Conservation (phyloP, 1,140 invertebrate species). For the Drosophila tristis region DNA sequence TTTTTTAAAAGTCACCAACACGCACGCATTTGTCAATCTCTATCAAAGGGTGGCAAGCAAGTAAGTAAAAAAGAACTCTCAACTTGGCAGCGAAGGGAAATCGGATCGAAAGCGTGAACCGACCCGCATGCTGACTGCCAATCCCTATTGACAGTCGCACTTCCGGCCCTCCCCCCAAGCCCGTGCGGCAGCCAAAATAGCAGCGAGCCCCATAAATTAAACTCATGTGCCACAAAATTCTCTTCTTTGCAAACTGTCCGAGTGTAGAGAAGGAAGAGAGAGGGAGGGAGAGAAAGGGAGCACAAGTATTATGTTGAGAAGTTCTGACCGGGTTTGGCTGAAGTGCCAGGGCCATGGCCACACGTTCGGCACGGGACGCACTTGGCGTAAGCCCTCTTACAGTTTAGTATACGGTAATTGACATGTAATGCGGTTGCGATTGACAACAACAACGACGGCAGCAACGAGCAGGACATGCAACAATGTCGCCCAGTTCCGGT, state of each 20-base stretch:
- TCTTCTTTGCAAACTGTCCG: conserved; percentile 33
- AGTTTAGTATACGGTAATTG: conserved; percentile 80
- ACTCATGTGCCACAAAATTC: conserved; percentile 75
- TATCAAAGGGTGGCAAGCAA: conserved; percentile 50
- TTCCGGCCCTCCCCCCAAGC: conserved; percentile 44
- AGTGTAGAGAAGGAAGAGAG: neutral
- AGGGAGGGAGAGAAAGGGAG: too few species aligned
- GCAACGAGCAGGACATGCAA: conserved; percentile 56
- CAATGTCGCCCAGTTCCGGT: conserved; percentile 73
- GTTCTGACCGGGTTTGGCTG: conserved; percentile 14
- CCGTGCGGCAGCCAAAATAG: conserved; percentile 74
- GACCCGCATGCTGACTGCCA: conserved; percentile 73
- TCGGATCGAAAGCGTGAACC: conserved; percentile 15
- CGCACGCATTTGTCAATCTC: conserved; percentile 78
- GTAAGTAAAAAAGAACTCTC: conserved; percentile 10
- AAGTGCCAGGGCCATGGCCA: conserved; percentile 32
- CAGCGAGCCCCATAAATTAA: conserved; percentile 79
- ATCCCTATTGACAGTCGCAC: conserved; percentile 81
- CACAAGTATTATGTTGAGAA: conserved; percentile 40
- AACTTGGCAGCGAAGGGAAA: conserved; percentile 19
- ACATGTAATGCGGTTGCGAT: conserved; percentile 81
- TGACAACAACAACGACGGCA: conserved; percentile 67
- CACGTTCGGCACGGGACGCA: conserved; percentile 57
- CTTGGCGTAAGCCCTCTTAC: conserved; percentile 71
- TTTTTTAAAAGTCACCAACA: conserved; percentile 78